Evolutionary conservation across 2,888 invertebrate species (phyloP), one percentile per base, ranked within the genome.

Genomic region (Dicranocentrus wangi): DNA sequence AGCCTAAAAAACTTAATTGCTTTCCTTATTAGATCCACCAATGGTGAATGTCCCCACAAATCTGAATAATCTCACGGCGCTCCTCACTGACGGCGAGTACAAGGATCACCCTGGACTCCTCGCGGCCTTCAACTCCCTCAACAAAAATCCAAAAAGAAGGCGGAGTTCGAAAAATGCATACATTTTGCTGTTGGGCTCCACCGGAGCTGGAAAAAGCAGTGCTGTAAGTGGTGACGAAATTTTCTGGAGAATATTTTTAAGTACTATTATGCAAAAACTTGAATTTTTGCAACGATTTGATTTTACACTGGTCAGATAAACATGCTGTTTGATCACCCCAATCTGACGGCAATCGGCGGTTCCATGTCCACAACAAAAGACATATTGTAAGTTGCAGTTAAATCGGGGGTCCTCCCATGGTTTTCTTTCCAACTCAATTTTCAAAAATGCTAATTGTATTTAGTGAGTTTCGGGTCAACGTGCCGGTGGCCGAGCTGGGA

Each of bases 121-220:
- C 0, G 81, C 78, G 2, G 82, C 82, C 17, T 51, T 71, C 0
- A 61, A 23, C 10, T 84, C 84, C 0, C 8, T 75, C 0, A 63
- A 63, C 15, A 2, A 8, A 3, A 42, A 42, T 5, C 47, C 47
- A n/a, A 25, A 47, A 1, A 60, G 27, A 15, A 47, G 61, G 58
- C 32, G 84, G 28, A 84, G 82, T 47, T 42, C 78, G 2, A 81
- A 51, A 25, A 84, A 81, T 27, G 81, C 76, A 10, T 84, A 84
- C 43, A 84, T 84, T 32, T n/a, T 84, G 0, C n/a, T 81, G 0
- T 1, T 84, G 10, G 84, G 84, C n/a, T n/a, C 72, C 0, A 84
- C 84, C 5, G 84, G 84, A 13, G 55, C 82, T 19, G 84, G 84
- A 42, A 84, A 84, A 68, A 80, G 80, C 8, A 66, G 71, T 15